Evolutionary conservation across 2,888 invertebrate species (phyloP).

Genomic region (Pseudanteris insignis): DNA sequence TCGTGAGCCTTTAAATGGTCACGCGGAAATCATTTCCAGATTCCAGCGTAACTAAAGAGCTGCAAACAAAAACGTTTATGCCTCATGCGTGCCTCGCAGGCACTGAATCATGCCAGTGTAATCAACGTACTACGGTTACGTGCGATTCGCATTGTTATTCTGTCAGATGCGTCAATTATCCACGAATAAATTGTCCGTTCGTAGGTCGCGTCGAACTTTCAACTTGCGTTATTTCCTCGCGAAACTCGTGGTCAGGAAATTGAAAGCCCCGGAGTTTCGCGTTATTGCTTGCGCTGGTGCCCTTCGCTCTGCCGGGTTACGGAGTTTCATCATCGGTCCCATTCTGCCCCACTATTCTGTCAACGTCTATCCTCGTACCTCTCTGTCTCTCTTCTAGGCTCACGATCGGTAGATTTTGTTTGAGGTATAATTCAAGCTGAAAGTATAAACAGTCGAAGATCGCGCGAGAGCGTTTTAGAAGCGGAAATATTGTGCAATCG

Average conservation of each 20-base stretch:
- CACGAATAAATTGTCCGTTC: background rate
- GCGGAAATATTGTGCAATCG: background rate
- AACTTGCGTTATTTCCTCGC: conserved; percentile 8
- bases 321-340: conserved; percentile 5
- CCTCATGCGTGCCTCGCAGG: no score
- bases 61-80: no score
- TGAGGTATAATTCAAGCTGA: no score
- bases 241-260: conserved; percentile 10
- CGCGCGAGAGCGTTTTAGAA: no score
- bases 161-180: background rate
- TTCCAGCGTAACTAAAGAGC: no score
- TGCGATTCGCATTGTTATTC: background rate
- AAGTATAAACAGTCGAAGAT: no score
- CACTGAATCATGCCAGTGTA: no score
- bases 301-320: conserved; percentile 23
- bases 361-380: conserved; percentile 5
- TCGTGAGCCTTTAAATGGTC: no score
- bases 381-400: conserved; percentile 1
- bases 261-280: conserved; percentile 22
- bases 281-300: conserved; percentile 27
- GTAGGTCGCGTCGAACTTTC: background rate
- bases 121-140: no score
- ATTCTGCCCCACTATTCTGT: background rate
- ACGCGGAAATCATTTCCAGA: no score
- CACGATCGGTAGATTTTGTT: no score